phyloP scores from a whole-genome alignment of 2,888 invertebrate genomes.

The Philopedon plagiatum region DNA sequence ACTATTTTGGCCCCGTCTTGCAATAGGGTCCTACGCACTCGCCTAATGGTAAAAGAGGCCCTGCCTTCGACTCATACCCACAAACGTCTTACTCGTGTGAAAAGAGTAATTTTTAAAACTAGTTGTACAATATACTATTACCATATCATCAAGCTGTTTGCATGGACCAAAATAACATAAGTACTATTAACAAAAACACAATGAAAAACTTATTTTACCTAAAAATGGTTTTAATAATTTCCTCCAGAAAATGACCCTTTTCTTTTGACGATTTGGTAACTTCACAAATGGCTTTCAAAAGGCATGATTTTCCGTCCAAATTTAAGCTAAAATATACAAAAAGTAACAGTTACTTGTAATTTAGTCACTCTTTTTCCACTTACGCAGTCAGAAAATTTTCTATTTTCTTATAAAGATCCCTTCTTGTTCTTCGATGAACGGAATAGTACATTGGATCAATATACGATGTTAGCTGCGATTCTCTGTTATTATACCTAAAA shows the following conservation, averaged over 20 bases:
- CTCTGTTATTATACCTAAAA: slow-evolving; percentile 8
- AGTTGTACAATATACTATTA: too few species aligned
- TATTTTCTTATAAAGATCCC: slow-evolving; percentile 75
- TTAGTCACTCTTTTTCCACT: slow-evolving; percentile 67
- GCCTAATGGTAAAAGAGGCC: too few species aligned
- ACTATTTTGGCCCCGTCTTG: too few species aligned
- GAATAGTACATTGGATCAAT: slow-evolving; percentile 52
- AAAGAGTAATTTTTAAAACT: too few species aligned
- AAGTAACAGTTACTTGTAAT: background rate
- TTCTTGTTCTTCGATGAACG: slow-evolving; percentile 75
- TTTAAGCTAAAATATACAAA: slow-evolving; percentile 22
- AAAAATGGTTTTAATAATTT: slow-evolving; percentile 33
- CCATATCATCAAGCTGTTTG: too few species aligned
- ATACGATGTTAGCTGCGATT: slow-evolving; percentile 50
- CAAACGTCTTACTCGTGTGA: too few species aligned
- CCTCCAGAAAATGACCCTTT: slow-evolving; percentile 25
- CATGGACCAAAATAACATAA: too few species aligned
- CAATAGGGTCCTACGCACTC: too few species aligned
- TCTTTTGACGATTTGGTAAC: slow-evolving; percentile 58
- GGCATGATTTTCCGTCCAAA: slow-evolving; percentile 75
- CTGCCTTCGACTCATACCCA: too few species aligned
- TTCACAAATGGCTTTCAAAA: slow-evolving; percentile 84
- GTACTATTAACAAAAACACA: too few species aligned
- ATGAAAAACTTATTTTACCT: too few species aligned
- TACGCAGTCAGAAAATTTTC: slow-evolving; percentile 76